These are phyloP conservation scores for Meloidogyne chitwoodi DNA, from an alignment of 1,140 invertebrate species.

Conservation along the genomic window DNA sequence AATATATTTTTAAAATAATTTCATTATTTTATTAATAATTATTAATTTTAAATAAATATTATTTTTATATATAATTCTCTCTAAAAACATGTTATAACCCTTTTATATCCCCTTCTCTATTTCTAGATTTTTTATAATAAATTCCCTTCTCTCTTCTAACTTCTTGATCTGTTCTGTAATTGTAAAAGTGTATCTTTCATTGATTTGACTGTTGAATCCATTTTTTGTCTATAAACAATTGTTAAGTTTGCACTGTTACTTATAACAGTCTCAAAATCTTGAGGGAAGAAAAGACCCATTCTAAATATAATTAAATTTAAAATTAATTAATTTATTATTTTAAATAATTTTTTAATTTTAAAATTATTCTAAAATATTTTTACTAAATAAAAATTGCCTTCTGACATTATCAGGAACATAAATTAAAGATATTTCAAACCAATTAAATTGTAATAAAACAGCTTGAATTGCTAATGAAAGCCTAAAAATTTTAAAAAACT, in stretches of 20 bases:
- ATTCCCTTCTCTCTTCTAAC: too few species aligned
- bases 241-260: constrained; percentile 11
- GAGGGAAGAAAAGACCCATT: constrained; percentile 28
- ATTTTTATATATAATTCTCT: too few species aligned
- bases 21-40: neutral
- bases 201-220: neutral
- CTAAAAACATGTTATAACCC: too few species aligned
- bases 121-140: too few species aligned
- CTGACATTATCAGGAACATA: constrained; percentile 20
- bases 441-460: constrained; percentile 21
- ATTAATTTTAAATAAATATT: too few species aligned
- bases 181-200: constrained; percentile 3
- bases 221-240: constrained; percentile 6
- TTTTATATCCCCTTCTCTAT: too few species aligned
- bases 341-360: neutral
- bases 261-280: constrained; percentile 22
- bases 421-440: constrained; percentile 31
- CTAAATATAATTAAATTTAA: constrained; percentile 34
- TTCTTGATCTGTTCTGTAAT: constrained; percentile 18
- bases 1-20: constrained; percentile 11
- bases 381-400: too few species aligned
- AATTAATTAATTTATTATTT: neutral
- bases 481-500: constrained; percentile 12
- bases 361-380: too few species aligned
- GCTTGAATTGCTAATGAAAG: constrained; percentile 11